Evolutionary conservation across 2,888 invertebrate genomes (phyloP).

Genomic region (Exocentrus adspersus): DNA sequence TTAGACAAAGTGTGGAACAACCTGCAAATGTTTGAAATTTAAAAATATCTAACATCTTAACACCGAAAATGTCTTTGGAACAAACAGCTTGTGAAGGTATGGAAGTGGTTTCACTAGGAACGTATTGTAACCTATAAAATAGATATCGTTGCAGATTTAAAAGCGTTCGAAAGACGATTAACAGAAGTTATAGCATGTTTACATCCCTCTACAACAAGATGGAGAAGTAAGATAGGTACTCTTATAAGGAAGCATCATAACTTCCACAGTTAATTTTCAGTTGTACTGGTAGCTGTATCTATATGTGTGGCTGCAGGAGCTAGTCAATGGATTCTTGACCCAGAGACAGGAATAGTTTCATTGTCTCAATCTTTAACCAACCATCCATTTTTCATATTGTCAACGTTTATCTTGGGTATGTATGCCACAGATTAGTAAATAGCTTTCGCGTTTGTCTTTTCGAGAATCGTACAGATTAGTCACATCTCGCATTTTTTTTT

Average conservation of each 20-base stretch:
- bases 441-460: no score
- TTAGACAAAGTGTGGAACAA: no score
- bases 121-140: conserved; percentile 58
- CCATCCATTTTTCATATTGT: conserved; percentile 93
- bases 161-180: conserved; percentile 95
- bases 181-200: conserved; percentile 97
- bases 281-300: conserved; percentile 86
- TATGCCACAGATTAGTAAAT: no score
- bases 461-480: no score
- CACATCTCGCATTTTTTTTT: no score
- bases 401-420: conserved; percentile 83
- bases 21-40: no score
- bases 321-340: conserved; percentile 96
- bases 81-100: conserved; percentile 92
- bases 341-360: conserved; percentile 90
- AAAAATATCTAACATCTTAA: no score
- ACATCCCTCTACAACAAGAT: conserved; percentile 92
- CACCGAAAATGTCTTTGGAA: conserved; percentile 84
- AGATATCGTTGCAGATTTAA: conserved; percentile 80
- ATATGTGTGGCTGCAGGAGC: conserved; percentile 93
- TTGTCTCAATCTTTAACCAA: conserved; percentile 91
- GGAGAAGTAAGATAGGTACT: no score
- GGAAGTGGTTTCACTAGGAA: conserved; percentile 24
- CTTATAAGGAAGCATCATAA: no score
- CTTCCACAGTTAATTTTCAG: conserved; percentile 68